Conservation (phyloP, 1,140 invertebrate species). For the Papilio polyxenes region DNA sequence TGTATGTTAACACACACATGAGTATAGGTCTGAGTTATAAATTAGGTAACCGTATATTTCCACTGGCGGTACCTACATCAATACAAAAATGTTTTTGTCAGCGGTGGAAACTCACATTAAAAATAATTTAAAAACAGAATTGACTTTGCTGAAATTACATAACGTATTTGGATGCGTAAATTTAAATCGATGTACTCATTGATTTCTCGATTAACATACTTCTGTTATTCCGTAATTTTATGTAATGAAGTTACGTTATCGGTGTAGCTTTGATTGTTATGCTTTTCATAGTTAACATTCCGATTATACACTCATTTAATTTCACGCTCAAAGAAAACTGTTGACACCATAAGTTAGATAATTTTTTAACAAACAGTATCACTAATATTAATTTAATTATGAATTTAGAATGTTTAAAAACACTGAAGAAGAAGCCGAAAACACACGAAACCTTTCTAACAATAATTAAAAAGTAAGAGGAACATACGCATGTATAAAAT, state of each 20-base stretch:
- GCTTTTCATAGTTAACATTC: slow-evolving; percentile 1
- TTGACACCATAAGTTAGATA: not conserved
- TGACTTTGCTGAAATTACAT: not conserved
- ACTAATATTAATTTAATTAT: no score
- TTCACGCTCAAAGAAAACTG: not conserved
- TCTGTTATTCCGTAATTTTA: slow-evolving; percentile 17
- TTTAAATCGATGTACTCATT: not conserved
- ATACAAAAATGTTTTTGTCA: not conserved
- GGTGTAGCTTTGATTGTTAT: not conserved
- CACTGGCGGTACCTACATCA: not conserved
- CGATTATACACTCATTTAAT: not conserved
- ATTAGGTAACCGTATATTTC: not conserved
- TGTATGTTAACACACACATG: slow-evolving; percentile 3
- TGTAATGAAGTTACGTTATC: slow-evolving; percentile 11
- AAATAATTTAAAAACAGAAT: not conserved
- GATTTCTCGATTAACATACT: slow-evolving; percentile 21
- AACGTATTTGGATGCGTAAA: not conserved
- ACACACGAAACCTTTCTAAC: not conserved
- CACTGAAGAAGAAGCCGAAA: not conserved
- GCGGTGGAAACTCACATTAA: not conserved
- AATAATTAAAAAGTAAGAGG: slow-evolving; percentile 6
- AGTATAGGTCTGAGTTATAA: not conserved
- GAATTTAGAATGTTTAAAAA: not conserved
- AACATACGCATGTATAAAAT: not conserved
- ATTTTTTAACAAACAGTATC: not conserved